Evolutionary conservation across 2,113 vertebrate species (phyloP), one percentile per base, ranked within the genome.

Genomic region (Lathamus discolor): DNA sequence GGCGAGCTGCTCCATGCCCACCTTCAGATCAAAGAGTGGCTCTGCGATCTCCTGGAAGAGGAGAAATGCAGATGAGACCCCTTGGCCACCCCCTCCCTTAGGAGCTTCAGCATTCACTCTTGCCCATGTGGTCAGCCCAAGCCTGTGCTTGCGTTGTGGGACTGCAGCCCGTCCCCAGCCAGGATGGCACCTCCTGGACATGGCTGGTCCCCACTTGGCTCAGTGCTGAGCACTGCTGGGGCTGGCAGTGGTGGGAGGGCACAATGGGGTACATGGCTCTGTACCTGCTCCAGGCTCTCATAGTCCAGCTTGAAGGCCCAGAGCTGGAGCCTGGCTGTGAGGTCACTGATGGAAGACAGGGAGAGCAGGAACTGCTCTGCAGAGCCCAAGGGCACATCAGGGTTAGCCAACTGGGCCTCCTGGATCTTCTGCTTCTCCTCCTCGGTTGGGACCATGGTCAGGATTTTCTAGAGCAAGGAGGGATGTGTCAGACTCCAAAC

Each of bases 291-390:
- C 97, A 99, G 98, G 72, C 97, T 97, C 90, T 99, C 99, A 1
- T 99, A 99, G 98, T 99, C 99, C 67, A 99, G 98, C 67, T 99
- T 99, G 96, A 99, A 99, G 84, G 99, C 98, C 99, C 99, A 99
- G 84, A 99, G 99, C 97, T 99, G 99, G 41, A 99, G 98, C 15
- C 99, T 98, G 73, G 98, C 98, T 0, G 98, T 98, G 89, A 99
- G 97, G 84, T 98, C 99, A 1, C 98, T 98, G 85, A 99, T 99
- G 70, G 99, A 99, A 86, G 98, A 98, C 57, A 99, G 97, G 39
- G 98, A 98, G 29, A 98, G 97, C n/a, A 99, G 97, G 89, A 99
- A 99, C 92, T 99, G 99, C 94, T 99, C 99, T 0, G 99, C 99
- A 6, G 99, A 97, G 19, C 99, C 99, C 92, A 99, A 90, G 9